Conservation (phyloP, 2,797 vertebrate genomes). For the Gymnothorax javanicus region DNA sequence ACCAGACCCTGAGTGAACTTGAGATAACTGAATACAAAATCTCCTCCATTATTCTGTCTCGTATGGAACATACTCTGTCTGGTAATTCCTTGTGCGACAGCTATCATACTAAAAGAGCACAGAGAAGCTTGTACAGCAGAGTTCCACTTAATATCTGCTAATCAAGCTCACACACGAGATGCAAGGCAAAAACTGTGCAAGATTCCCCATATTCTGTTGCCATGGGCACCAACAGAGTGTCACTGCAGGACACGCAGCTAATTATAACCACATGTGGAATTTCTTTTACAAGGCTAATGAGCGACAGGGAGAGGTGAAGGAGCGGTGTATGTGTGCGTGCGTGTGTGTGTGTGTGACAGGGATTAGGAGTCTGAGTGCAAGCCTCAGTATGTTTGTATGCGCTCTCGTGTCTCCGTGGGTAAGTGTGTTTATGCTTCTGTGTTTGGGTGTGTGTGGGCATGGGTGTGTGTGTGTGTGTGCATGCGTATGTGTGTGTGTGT, state of each 20-base stretch:
- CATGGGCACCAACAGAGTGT: not conserved
- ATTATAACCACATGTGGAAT: not conserved
- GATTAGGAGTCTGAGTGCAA: too few species aligned
- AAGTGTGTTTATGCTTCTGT: not conserved
- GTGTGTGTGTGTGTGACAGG: not conserved
- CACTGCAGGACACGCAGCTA: not conserved
- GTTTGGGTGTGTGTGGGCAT: not conserved
- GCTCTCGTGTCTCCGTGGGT: too few species aligned
- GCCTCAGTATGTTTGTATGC: too few species aligned
- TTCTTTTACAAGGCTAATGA: not conserved
- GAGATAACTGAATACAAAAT: too few species aligned
- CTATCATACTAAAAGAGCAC: too few species aligned
- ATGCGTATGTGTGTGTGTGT: not conserved
- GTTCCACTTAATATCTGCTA: not conserved
- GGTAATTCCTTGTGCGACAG: too few species aligned
- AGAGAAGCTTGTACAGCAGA: too few species aligned
- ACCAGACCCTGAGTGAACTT: too few species aligned
- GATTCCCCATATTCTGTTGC: not conserved
- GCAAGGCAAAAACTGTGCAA: not conserved
- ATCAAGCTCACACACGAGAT: not conserved
- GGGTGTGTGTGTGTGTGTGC: not conserved
- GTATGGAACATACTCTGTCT: too few species aligned
- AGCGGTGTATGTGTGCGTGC: not conserved
- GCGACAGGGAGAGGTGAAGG: not conserved
- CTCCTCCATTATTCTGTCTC: too few species aligned